Base-by-base conservation (phyloP, 2,113 vertebrate species). In the Toxostoma redivivum region DNA sequence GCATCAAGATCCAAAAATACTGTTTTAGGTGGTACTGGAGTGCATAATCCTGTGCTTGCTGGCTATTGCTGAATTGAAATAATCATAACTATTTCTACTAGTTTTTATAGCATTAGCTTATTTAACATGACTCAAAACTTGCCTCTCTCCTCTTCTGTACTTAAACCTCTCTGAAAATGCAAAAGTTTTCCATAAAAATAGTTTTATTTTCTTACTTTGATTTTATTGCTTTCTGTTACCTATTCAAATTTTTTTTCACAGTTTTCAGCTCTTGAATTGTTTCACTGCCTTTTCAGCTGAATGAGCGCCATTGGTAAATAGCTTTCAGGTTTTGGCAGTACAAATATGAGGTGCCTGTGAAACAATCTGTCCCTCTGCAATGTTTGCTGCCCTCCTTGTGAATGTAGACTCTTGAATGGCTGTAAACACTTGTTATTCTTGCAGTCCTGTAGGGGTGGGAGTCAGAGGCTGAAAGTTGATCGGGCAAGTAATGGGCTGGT, bases 121-220 rank as follows among this genome's bases (percentile, higher is more conserved):
- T 45, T 69, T 73, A 73, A 73, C 1, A 15, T 83, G 30, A 20
- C 35, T 66, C 38, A 20, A 66, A 67, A 40, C 25, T 61, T 6
- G 5, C 4, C 11, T 7, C 5, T 9, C 6, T 57, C 11, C 4
- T 44, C 18, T 37, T 38, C 30, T 15, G 6, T 67, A 10, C 9
- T 67, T 56, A 25, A 0, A 35, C 4, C 5, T 16, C 16, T 80
- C 10, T 0, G 0, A 57, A 80, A 85, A 44, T 15, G 11, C 20
- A 5, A 61, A 83, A 28, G 11, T 27, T 65, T 80, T 93, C 33
- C 8, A 4, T 54, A 18, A 60, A 72, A 80, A 27, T 37, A 13
- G 7, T 27, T 62, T 69, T 82, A 25, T 80, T 80, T 81, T 66
- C 10, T 15, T 58, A 16, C 20, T 47, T 62, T 71, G 53, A 1